Percentiles rank a stretch among this genome's conserved stretches.
These are phyloP conservation scores for Arctocebus calabarensis DNA, from an alignment of 2,797 vertebrate genomes.

Conservation along the genomic window DNA sequence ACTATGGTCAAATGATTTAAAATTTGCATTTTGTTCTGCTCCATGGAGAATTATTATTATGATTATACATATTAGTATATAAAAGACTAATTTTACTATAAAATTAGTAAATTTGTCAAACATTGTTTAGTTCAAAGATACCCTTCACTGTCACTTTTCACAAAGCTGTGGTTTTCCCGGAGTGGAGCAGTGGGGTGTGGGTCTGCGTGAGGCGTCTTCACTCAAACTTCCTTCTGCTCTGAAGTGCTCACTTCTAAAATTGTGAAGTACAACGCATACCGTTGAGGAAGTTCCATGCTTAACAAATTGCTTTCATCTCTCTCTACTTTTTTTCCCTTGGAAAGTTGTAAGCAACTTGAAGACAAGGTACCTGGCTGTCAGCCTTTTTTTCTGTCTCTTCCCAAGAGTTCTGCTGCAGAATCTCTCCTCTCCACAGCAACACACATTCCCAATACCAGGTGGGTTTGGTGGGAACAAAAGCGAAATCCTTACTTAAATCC, in stretches of 20 bases:
- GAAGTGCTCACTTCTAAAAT: background rate
- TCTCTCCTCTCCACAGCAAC: too few species aligned
- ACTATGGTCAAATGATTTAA: background rate
- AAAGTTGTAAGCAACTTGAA: background rate
- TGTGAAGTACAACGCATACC: background rate
- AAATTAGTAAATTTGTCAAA: background rate
- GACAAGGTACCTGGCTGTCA: background rate
- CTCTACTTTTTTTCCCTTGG: background rate
- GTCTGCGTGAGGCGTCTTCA: background rate
- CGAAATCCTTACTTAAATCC: background rate
- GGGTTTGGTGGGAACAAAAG: background rate
- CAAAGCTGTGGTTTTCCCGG: background rate
- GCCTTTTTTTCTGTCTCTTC: background rate
- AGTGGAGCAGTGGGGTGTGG: background rate
- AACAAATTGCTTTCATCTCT: background rate
- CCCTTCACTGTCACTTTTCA: background rate
- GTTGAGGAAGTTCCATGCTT: background rate
- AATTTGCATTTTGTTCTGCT: background rate
- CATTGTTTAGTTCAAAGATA: background rate
- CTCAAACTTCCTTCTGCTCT: background rate
- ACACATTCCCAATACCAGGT: rapidly evolving
- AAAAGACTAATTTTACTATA: too few species aligned
- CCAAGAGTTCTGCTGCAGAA: background rate
- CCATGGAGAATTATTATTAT: background rate
- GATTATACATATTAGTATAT: background rate